Percentiles rank a stretch among this genome's conserved stretches.
Conservation (phyloP, 2,888 invertebrate species). For the Amphipoea oculea region DNA sequence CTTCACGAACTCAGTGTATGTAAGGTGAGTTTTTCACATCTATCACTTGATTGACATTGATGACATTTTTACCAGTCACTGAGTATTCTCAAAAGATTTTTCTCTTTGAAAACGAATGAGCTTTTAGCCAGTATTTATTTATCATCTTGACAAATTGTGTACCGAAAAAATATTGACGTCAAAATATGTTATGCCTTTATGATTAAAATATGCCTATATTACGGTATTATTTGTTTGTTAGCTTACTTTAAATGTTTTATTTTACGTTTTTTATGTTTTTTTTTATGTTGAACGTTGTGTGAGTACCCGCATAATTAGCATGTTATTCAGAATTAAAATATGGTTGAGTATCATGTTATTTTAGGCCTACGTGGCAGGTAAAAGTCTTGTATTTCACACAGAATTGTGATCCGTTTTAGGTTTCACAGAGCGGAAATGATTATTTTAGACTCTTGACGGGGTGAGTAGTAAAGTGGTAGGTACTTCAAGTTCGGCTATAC, state of each 20-base stretch:
- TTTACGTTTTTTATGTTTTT: too few relatives aligned
- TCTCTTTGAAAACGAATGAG: constrained; percentile 31
- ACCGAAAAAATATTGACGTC: constrained; percentile 6
- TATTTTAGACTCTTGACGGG: not conserved
- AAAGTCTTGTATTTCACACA: not conserved
- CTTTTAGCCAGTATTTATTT: constrained; percentile 32
- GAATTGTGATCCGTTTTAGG: not conserved
- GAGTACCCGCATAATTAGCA: not conserved
- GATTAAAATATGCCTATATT: not conserved
- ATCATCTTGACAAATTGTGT: constrained; percentile 21
- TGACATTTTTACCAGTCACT: constrained; percentile 29
- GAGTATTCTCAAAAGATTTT: constrained; percentile 24
- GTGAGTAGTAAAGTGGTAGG: not conserved
- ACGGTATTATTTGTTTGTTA: not conserved
- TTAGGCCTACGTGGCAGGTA: not conserved
- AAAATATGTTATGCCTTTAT: not conserved
- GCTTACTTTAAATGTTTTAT: constrained; percentile 4
- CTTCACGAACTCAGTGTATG: constrained; percentile 41
- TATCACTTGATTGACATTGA: constrained; percentile 11
- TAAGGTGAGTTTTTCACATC: constrained; percentile 59
- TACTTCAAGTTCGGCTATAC: not conserved
- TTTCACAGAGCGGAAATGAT: not conserved
- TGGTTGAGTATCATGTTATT: not conserved
- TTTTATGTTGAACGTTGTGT: too few relatives aligned
- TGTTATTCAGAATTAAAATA: not conserved